phyloP scores from a whole-genome alignment of 2,113 vertebrate species.

The Pterophyllum scalare region DNA sequence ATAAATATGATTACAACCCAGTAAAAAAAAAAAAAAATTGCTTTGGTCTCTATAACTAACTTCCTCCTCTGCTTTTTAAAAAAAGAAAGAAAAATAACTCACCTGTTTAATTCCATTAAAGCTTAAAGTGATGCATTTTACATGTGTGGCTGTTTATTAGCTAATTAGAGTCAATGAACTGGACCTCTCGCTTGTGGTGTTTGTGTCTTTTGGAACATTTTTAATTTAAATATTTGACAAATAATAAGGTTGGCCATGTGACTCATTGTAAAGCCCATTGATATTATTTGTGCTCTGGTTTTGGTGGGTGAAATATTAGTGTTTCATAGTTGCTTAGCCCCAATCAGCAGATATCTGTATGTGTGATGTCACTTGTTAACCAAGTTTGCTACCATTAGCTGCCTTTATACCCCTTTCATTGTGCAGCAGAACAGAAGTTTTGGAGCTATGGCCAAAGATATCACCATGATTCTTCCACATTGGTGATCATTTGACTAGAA shows the following conservation, averaged over 20 bases:
- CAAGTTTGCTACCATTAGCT: background rate
- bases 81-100: too few relatives aligned
- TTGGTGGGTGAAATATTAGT: background rate
- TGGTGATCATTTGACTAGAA: background rate
- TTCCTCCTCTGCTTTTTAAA: too few relatives aligned
- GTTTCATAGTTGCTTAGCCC: accelerated
- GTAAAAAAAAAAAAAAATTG: background rate
- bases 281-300: background rate
- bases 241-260: too few relatives aligned
- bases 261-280: too few relatives aligned
- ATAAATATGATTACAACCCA: background rate
- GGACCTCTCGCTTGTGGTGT: background rate
- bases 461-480: background rate
- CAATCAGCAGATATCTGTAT: background rate
- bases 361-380: accelerated
- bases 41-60: background rate
- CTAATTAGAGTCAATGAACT: background rate
- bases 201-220: too few relatives aligned
- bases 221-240: too few relatives aligned
- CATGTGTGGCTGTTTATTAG: background rate
- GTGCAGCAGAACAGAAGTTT: background rate
- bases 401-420: background rate
- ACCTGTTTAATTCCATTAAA: background rate
- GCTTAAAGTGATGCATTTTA: background rate
- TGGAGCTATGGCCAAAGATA: background rate